phyloP scores from a whole-genome alignment of 2,888 invertebrate genomes.

The Euspilapteryx auroguttella region DNA sequence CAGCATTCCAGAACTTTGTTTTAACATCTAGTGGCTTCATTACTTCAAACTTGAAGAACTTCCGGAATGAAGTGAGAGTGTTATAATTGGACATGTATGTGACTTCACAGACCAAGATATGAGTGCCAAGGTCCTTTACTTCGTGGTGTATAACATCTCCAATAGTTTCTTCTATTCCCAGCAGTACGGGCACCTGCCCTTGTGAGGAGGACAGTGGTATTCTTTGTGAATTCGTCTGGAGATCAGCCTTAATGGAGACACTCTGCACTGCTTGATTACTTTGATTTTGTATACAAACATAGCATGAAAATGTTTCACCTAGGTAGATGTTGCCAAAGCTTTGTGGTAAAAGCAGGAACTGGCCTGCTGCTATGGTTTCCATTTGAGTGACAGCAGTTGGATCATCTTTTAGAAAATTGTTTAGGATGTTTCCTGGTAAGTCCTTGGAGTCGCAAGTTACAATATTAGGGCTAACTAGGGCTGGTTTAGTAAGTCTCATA shows the following conservation, averaged over 20 bases:
- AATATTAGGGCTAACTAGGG: conserved; percentile 78
- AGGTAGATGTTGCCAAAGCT: conserved; percentile 98
- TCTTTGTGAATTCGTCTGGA: conserved; percentile 90
- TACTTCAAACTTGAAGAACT: conserved; percentile 98
- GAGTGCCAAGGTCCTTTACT: conserved; percentile 98
- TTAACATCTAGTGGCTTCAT: conserved; percentile 97
- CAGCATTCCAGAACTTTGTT: conserved; percentile 97
- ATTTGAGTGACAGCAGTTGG: conserved; percentile 80
- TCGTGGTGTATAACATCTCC: conserved; percentile 98
- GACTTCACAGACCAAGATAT: conserved; percentile 96
- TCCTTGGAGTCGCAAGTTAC: conserved; percentile 85
- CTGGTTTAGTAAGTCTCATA: conserved; percentile 93
- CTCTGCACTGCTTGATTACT: conserved; percentile 82
- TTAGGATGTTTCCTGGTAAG: conserved; percentile 79
- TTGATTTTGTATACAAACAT: conserved; percentile 96
- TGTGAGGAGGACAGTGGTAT: conserved; percentile 79
- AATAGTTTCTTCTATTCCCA: conserved; percentile 80
- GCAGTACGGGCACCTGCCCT: conserved; percentile 61
- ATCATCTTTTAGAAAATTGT: conserved; percentile 78
- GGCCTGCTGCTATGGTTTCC: conserved; percentile 83
- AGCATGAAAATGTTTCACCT: conserved; percentile 97
- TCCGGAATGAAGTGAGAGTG: conserved; percentile 84
- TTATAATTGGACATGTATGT: conserved; percentile 79
- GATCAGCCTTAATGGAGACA: conserved; percentile 86
- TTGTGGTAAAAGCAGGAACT: conserved; percentile 91